Evolutionary conservation across 2,113 vertebrate genomes (phyloP).

Genomic region (Oplegnathus fasciatus): DNA sequence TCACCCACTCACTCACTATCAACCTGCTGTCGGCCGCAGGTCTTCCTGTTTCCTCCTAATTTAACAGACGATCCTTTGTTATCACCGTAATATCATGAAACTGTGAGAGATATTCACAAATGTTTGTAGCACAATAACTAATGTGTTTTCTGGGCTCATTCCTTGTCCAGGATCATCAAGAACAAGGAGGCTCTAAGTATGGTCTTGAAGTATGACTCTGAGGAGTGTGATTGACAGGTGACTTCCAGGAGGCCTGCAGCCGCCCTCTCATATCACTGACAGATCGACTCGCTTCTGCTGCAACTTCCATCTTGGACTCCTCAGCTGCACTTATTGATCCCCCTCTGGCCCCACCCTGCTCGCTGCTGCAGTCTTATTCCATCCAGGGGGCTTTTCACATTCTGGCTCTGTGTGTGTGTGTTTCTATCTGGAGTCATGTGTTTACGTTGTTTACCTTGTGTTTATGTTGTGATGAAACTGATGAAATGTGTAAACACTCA

Average conservation of each 20-base stretch:
- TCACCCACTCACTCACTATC: slow-evolving; percentile 30
- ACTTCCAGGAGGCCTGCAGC: slow-evolving; percentile 66
- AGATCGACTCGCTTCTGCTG: slow-evolving; percentile 42
- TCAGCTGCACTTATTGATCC: slow-evolving; percentile 59
- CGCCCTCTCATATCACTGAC: slow-evolving; percentile 35
- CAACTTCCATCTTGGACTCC: slow-evolving; percentile 60
- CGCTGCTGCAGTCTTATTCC: slow-evolving; percentile 68
- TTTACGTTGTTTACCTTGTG: slow-evolving; percentile 33
- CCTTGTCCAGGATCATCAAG: slow-evolving; percentile 93
- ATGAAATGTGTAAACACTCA: slow-evolving; percentile 21
- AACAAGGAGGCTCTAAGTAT: slow-evolving; percentile 94
- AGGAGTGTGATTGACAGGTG: slow-evolving; percentile 89
- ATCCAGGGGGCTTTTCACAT: slow-evolving; percentile 45
- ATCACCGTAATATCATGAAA: neutral
- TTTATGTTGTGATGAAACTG: neutral
- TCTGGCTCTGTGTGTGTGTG: slow-evolving; percentile 31
- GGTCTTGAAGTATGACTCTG: slow-evolving; percentile 97
- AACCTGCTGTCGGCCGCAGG: slow-evolving; percentile 25
- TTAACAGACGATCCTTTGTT: slow-evolving; percentile 12
- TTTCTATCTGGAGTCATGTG: slow-evolving; percentile 30
- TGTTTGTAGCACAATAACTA: neutral
- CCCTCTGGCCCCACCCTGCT: slow-evolving; percentile 66
- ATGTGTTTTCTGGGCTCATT: slow-evolving; percentile 14
- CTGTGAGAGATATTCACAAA: neutral
- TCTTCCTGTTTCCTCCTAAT: neutral